Conservation (phyloP, 2,888 invertebrate species). For the Thymelicus lineola region DNA sequence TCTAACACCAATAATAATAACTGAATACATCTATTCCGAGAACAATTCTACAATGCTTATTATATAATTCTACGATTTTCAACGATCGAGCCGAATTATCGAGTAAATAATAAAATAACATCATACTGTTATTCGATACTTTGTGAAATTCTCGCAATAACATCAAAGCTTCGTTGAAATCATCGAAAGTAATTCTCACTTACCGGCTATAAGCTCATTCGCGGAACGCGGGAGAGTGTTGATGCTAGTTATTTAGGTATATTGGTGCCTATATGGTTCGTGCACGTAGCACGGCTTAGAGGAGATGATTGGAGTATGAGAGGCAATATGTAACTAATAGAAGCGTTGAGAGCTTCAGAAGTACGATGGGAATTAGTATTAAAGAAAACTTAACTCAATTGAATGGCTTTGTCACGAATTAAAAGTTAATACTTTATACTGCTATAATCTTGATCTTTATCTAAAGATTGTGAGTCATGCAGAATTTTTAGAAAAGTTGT, state of each 20-base stretch:
- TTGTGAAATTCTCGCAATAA: constrained; percentile 4
- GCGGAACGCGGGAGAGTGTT: constrained; percentile 4
- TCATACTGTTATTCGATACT: neutral
- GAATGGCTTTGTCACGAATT: too few relatives aligned
- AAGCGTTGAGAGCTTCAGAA: neutral
- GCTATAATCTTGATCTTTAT: too few relatives aligned
- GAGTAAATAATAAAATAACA: neutral
- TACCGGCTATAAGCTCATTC: constrained; percentile 2
- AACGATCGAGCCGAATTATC: neutral
- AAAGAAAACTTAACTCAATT: too few relatives aligned
- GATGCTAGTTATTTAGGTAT: constrained; percentile 7
- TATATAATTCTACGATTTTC: too few relatives aligned
- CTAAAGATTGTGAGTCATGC: too few relatives aligned
- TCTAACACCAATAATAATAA: too few relatives aligned
- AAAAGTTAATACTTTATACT: too few relatives aligned
- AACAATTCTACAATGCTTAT: too few relatives aligned
- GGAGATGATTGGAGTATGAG: neutral
- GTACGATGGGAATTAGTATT: neutral
- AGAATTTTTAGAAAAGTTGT: too few relatives aligned
- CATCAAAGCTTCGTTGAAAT: constrained; percentile 6
- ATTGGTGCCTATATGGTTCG: neutral
- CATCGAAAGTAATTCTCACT: constrained; percentile 9
- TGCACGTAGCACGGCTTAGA: neutral
- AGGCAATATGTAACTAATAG: neutral
- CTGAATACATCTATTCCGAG: too few relatives aligned